Base-by-base conservation (phyloP, 2,797 vertebrate species). In the Schizothorax lantsangensis region DNA sequence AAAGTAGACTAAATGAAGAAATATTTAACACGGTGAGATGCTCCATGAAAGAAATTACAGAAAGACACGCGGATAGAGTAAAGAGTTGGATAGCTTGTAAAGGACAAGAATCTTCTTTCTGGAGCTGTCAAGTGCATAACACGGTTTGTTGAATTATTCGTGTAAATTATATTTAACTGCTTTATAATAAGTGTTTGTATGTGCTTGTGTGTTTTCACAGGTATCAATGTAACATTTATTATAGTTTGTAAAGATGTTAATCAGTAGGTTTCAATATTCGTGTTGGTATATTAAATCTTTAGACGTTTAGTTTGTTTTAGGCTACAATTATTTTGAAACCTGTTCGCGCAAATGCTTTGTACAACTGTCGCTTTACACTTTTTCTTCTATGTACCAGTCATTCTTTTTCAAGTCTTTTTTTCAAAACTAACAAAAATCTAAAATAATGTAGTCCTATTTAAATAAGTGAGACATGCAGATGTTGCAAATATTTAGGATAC, bases 11-110 rank as follows among this genome's bases (percentile, higher is more conserved):
- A 66, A 80, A 79, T 73, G 64, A 84, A 83, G 79, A 57, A 7
- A 73, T 84, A 78, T 40, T 72, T n/a, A 69, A 47, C 33, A 83
- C 86, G 83, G 38, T 45, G 57, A 72, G 91, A 95, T 95, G 94
- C 59, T 89, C 75, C 57, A 84, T 87, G 81, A 86, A 54, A 71
- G 47, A 87, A 86, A 43, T 21, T 85, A 85, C 33, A 78, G 74
- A 71, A 81, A 87, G 66, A 75, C 66, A 38, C 59, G 69, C 92
- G 93, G 89, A 93, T 95, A 92, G 92, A 73, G 75, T 90, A 92
- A 91, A 93, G 80, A 84, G 89, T 92, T 92, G 87, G 90, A 80
- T 84, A 88, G 71, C 83, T 87, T 84, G 89, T 90, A 75, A 52
- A 87, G 83, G 90, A 89, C 88, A 90, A 85, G 45, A 71, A 36